These are phyloP conservation scores for Pentalonia nigronervosa DNA, from an alignment of 1,140 invertebrate species.

Conservation along the genomic window DNA sequence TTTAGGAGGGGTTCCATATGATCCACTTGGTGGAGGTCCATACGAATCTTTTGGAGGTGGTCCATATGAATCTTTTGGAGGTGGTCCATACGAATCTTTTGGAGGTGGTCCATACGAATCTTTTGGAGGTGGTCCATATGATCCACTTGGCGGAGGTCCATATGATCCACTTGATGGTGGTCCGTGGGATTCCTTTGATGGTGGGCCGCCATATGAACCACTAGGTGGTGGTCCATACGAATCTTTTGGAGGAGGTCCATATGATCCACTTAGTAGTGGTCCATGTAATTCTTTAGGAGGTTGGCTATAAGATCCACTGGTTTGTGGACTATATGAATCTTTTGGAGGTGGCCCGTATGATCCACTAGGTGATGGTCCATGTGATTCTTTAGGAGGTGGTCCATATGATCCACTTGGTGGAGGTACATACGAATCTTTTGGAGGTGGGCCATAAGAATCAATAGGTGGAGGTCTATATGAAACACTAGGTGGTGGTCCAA, in stretches of 20 bases:
- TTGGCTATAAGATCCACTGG: conserved; percentile 61
- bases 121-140: conserved; percentile 62
- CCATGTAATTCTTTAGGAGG: conserved; percentile 60
- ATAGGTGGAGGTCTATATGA: conserved; percentile 29
- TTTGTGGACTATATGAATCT: conserved; percentile 64
- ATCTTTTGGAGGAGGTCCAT: conserved; percentile 63
- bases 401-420: conserved; percentile 57
- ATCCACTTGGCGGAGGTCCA: background rate
- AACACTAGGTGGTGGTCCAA: background rate
- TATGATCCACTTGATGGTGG: conserved; percentile 63
- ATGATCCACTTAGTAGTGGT: conserved; percentile 59
- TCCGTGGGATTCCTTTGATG: conserved; percentile 61
- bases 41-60: conserved; percentile 32
- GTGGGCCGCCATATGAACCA: background rate
- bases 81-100: conserved; percentile 49
- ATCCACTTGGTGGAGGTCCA: conserved; percentile 60
- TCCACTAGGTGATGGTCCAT: background rate
- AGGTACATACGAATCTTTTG: background rate
- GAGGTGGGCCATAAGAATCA: background rate
- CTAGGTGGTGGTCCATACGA: conserved; percentile 65
- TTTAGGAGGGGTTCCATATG: conserved; percentile 54
- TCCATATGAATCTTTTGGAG: conserved; percentile 30
- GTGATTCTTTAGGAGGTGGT: conserved; percentile 56
- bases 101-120: conserved; percentile 65
- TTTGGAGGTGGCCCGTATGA: conserved; percentile 62